Percentiles rank a stretch among this genome's conserved stretches.
phyloP scores from a whole-genome alignment of 2,797 vertebrate genomes.

The Bufotes viridis region DNA sequence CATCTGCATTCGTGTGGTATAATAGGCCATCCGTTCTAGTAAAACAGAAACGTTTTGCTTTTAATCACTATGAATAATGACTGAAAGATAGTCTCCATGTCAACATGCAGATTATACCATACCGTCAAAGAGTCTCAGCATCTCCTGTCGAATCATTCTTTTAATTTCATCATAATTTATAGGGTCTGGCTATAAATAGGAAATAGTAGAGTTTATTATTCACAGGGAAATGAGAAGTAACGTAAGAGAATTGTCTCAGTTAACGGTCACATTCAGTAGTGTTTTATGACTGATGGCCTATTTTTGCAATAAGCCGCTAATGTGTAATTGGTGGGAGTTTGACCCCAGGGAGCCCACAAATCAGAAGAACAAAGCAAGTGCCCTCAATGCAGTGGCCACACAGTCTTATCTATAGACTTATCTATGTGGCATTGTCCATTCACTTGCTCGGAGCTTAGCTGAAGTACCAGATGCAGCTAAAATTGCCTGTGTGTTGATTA shows the following conservation, averaged over 20 bases:
- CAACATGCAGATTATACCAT: conserved; percentile 61
- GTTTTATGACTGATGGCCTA: neutral
- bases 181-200: conserved; percentile 76
- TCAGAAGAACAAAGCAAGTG: neutral
- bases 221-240: neutral
- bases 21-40: conserved; percentile 94
- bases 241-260: neutral
- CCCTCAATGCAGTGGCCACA: neutral
- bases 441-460: neutral
- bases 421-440: neutral
- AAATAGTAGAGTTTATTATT: neutral
- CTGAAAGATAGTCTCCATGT: neutral
- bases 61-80: neutral
- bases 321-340: neutral
- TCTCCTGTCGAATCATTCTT: conserved; percentile 93
- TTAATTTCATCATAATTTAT: conserved; percentile 95
- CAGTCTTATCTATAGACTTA: neutral
- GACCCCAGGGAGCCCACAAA: neutral
- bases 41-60: neutral
- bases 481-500: neutral
- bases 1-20: conserved; percentile 88
- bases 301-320: neutral
- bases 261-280: neutral
- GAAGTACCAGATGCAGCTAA: neutral
- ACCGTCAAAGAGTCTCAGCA: conserved; percentile 96